These are phyloP conservation scores for Lepidocyrtinus sp. DNA, from an alignment of 2,888 invertebrate species.

Conservation along the genomic window DNA sequence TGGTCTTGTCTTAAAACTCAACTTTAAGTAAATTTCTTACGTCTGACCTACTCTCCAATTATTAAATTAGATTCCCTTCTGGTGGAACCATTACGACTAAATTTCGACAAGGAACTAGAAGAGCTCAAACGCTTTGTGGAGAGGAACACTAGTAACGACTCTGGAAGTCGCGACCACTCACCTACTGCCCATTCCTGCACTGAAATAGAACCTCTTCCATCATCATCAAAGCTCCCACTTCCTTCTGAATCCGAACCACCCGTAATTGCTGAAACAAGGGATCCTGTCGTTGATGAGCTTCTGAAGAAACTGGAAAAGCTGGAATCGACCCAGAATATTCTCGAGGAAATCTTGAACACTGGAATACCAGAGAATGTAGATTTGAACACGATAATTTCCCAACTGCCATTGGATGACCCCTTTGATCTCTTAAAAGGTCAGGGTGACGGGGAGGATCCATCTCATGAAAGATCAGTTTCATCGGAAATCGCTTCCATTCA, in stretches of 20 bases:
- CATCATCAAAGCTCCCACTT: background rate
- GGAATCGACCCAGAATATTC: constrained; percentile 47
- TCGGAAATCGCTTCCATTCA: constrained; percentile 55
- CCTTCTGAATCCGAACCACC: background rate
- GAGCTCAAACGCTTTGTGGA: constrained; percentile 32
- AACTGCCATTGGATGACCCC: constrained; percentile 16
- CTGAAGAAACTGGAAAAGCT: constrained; percentile 47
- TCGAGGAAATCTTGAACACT: constrained; percentile 47
- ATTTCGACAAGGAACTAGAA: background rate
- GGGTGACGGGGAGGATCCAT: constrained; percentile 17
- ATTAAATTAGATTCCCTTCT: background rate
- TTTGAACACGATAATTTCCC: constrained; percentile 9
- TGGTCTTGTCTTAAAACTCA: too few relatives aligned
- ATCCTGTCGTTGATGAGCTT: constrained; percentile 16
- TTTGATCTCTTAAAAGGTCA: background rate
- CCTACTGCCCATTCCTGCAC: background rate
- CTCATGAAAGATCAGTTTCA: constrained; percentile 36
- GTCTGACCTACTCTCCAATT: too few relatives aligned
- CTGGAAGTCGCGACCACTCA: constrained; percentile 9
- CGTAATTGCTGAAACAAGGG: background rate
- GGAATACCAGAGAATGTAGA: constrained; percentile 20
- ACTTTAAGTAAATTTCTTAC: too few relatives aligned
- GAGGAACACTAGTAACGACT: constrained; percentile 21
- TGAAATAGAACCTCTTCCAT: background rate
- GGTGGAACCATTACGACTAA: background rate